phyloP scores from a whole-genome alignment of 2,888 invertebrate genomes.

The Sabatieria punctata region DNA sequence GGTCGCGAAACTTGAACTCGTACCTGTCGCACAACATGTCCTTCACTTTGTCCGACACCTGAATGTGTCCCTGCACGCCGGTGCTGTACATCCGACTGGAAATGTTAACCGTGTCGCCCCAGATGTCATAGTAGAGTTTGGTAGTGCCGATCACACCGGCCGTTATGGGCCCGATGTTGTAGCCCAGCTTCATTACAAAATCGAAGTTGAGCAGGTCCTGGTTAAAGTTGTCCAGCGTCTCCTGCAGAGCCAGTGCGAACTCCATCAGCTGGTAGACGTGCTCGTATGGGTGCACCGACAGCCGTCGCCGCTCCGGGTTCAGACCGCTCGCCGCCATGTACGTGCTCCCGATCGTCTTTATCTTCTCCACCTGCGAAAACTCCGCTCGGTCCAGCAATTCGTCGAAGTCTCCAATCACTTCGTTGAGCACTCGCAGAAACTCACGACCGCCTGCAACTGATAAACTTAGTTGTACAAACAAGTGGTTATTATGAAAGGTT shows the following conservation, averaged over 20 bases:
- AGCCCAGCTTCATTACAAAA: conserved; percentile 48
- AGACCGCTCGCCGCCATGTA: conserved; percentile 95
- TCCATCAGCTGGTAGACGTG: conserved; percentile 61
- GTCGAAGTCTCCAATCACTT: conserved; percentile 86
- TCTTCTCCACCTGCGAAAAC: conserved; percentile 61
- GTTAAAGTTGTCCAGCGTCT: conserved; percentile 68
- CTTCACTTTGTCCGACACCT: conserved; percentile 23
- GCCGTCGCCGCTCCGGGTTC: conserved; percentile 56
- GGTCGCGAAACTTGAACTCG: conserved; percentile 75
- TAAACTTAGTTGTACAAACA: no score
- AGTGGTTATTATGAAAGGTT: no score
- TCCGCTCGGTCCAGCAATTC: conserved; percentile 59
- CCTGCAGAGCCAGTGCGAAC: conserved; percentile 76
- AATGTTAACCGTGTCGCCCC: conserved; percentile 96
- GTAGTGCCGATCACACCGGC: conserved; percentile 88
- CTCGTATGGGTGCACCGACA: conserved; percentile 29
- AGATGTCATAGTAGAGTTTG: conserved; percentile 88
- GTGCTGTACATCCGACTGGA: conserved; percentile 94
- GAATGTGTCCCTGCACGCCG: conserved; percentile 62
- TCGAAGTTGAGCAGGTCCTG: conserved; percentile 75
- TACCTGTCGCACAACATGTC: conserved; percentile 49
- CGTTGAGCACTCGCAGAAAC: conserved; percentile 80
- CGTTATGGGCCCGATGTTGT: conserved; percentile 83
- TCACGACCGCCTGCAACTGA: conserved; percentile 56
- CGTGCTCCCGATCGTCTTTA: conserved; percentile 55